phyloP scores from a whole-genome alignment of 2,888 invertebrate genomes.

The Cheilosia impressa region DNA sequence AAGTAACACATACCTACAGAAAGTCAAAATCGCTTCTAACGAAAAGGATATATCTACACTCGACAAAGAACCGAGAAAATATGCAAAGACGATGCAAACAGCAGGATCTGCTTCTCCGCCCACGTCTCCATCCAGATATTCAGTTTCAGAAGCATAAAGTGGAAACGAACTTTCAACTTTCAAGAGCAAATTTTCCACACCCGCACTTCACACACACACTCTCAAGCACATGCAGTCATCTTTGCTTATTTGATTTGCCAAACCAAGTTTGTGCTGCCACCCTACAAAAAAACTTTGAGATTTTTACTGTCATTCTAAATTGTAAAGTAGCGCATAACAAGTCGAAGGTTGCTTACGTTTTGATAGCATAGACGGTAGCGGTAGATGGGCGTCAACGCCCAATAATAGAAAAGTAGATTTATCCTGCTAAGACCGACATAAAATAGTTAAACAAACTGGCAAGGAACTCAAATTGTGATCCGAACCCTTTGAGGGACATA shows the following conservation, averaged over 20 bases:
- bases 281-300: too few species aligned
- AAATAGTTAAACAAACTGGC: too few species aligned
- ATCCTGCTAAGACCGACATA: too few species aligned
- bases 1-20: constrained; percentile 38
- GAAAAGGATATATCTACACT: not conserved
- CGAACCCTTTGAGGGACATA: not conserved
- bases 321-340: too few species aligned
- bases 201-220: not conserved
- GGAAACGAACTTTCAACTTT: constrained; percentile 52
- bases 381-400: too few species aligned
- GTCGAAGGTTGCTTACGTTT: too few species aligned
- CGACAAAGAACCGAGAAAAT: constrained; percentile 55
- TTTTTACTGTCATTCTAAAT: too few species aligned
- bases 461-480: too few species aligned
- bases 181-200: constrained; percentile 20
- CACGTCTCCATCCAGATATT: constrained; percentile 23
- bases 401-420: too few species aligned
- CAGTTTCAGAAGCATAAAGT: constrained; percentile 27
- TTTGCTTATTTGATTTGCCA: not conserved
- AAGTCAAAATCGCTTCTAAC: constrained; percentile 49
- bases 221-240: not conserved
- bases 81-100: constrained; percentile 6
- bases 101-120: constrained; percentile 19
- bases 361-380: too few species aligned
- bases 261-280: not conserved